These are phyloP conservation scores for Furnarius figulus DNA, from an alignment of 2,113 vertebrate species.

Conservation along the genomic window DNA sequence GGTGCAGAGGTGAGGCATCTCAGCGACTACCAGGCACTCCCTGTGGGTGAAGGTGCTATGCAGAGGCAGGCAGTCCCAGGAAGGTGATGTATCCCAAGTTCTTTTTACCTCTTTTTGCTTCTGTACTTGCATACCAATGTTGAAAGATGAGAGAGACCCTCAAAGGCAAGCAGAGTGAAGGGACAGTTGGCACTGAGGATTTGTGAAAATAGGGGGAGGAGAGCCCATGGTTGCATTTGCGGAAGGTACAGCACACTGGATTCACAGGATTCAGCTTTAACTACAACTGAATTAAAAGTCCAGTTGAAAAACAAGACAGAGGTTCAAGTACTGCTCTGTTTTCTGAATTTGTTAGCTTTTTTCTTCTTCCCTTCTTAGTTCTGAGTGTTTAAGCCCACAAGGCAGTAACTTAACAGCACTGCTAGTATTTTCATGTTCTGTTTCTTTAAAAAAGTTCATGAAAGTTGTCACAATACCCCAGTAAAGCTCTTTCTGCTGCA, in stretches of 20 bases:
- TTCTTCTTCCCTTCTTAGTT: not conserved
- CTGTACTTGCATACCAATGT: not conserved
- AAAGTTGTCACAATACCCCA: constrained; percentile 12
- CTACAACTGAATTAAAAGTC: not conserved
- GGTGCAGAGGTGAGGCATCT: not conserved
- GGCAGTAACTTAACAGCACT: not conserved
- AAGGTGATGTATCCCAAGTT: not conserved
- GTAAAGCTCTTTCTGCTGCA: constrained; percentile 40
- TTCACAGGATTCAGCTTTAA: not conserved
- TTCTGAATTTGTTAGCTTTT: not conserved
- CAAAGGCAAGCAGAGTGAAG: not conserved
- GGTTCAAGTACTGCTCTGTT: not conserved
- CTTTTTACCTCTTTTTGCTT: not conserved
- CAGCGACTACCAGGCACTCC: not conserved
- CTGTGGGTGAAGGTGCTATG: fast-evolving
- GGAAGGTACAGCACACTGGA: not conserved
- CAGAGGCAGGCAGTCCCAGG: not conserved
- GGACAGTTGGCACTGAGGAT: not conserved
- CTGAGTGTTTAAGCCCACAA: not conserved
- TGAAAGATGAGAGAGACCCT: not conserved
- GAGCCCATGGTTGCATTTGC: not conserved
- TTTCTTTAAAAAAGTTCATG: constrained; percentile 52
- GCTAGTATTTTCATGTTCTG: not conserved
- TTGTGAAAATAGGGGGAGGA: not conserved
- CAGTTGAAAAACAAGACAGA: not conserved